phyloP scores from a whole-genome alignment of 2,888 invertebrate species.

The Trypoxylon attenuatum region DNA sequence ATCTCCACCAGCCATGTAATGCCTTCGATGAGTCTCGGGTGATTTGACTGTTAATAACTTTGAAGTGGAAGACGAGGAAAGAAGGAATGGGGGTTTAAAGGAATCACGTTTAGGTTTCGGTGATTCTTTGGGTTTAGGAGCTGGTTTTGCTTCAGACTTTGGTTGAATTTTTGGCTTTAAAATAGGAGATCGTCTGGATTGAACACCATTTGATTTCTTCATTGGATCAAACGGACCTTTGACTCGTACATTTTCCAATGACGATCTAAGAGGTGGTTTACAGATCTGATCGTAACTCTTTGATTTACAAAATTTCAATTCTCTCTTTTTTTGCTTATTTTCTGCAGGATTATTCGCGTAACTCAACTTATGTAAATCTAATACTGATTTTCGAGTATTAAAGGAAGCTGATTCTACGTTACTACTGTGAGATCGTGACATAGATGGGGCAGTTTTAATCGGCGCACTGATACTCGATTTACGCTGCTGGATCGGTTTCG shows the following conservation, averaged over 20 bases:
- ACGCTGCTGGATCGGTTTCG: neutral
- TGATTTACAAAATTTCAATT: conserved; percentile 59
- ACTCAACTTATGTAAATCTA: conserved; percentile 27
- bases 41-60: conserved; percentile 40
- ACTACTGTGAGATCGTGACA: neutral
- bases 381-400: conserved; percentile 3
- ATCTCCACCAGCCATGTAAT: conserved; percentile 58
- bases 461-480: conserved; percentile 16
- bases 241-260: conserved; percentile 53
- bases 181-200: conserved; percentile 28
- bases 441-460: neutral
- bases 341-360: conserved; percentile 46
- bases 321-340: conserved; percentile 43
- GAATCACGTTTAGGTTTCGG: conserved; percentile 53
- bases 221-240: conserved; percentile 42
- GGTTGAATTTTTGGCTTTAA: conserved; percentile 50
- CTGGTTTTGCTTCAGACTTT: conserved; percentile 52
- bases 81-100: conserved; percentile 43
- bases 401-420: conserved; percentile 10
- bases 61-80: conserved; percentile 29
- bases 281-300: conserved; percentile 68
- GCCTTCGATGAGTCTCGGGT: conserved; percentile 38
- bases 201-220: conserved; percentile 32
- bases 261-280: conserved; percentile 53
- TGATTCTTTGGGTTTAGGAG: conserved; percentile 45